Evolutionary conservation across 2,888 invertebrate species (phyloP), one percentile per base, ranked within the genome.

Genomic region (Apodemia duryi): DNA sequence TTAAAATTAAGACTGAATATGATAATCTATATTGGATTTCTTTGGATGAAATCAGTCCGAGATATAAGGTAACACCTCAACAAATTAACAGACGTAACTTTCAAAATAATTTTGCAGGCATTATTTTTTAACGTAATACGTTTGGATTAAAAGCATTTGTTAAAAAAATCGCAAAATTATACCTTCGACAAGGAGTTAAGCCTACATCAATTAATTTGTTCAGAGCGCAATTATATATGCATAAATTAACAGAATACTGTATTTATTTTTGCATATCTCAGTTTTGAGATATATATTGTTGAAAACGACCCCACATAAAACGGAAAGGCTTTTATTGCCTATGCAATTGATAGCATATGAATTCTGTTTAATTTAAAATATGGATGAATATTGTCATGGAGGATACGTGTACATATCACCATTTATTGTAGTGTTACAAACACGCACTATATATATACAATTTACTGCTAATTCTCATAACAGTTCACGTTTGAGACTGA

Each of bases 1-100:
- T 60, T 60, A 60, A 60, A 60, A 32, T 4, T 60, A 35, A 60
- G 13, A 13, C 29, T 35, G 32, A 60, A 28, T 60, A 60, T 13
- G 32, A 32, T 35, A 32, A 60, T 57, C 10, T 32, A 57, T 32
- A 51, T 54, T 43, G 52, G 62, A 65, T 62, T 43, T 66, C 66
- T 66, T 66, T 66, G 66, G 64, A 66, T 66, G 64, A 66, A 61
- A 62, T 66, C 66, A 66, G 66, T 66, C 57, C 13, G 57, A 60
- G 57, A 60, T 35, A 60, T 32, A 29, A 60, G 11, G 28, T 11
- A 32, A 60, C 57, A 35, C 57, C 32, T 60, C 35, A 60, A 13
- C 32, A 60, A 13, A 60, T 60, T 35, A 60, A 60, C 13, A 10
- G 29, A 51, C 49, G 7, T 46, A 46, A n/a, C n/a, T 49, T n/a